Base-by-base conservation (phyloP, 2,888 invertebrate genomes). In the Panorpa germanica region DNA sequence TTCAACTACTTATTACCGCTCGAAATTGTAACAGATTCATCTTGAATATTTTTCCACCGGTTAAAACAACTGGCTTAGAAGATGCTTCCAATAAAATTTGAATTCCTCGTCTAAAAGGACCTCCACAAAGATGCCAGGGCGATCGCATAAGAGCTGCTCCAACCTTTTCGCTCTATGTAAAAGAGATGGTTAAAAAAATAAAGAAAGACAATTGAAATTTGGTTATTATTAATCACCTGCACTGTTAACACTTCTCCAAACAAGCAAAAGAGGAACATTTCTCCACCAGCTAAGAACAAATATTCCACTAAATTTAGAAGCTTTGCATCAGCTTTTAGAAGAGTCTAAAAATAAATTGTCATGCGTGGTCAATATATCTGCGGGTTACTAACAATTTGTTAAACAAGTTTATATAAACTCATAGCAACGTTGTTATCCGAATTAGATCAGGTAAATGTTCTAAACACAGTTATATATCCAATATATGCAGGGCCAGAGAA, bases 191-290 rank as follows among this genome's bases (percentile, higher is more conserved):
- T 13, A 17, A 30, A 4, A 30, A 10, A 13, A 15, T 27, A 5
- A 17, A 5, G 4, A 13, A 7, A 4, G 24, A 10, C 12, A 13
- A 24, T 11, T 11, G 14, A 9, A 24, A 24, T 24, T 8, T 6
- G 7, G 11, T 24, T 24, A 23, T 22, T 9, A 3, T 20, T 12
- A 19, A 11, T 27, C 20, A 34, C 34, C 28, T 35, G 35, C 11
- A 23, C 13, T 19, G 27, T 25, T n/a, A 52, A 30, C 3, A 45
- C 27, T 17, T 50, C 47, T 5, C 46, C 44, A 16, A 43, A 47
- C 35, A 48, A 50, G 20, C 47, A 48, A 25, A 48, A 51, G 10
- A 48, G 41, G 5, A 50, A 40, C n/a, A 50, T 34, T 27, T 52
- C 51, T 17, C 39, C 43, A 6, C 43, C 37, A 2, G 46, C 44